phyloP scores from a whole-genome alignment of 2,888 invertebrate species.

The Morinoia aosen region DNA sequence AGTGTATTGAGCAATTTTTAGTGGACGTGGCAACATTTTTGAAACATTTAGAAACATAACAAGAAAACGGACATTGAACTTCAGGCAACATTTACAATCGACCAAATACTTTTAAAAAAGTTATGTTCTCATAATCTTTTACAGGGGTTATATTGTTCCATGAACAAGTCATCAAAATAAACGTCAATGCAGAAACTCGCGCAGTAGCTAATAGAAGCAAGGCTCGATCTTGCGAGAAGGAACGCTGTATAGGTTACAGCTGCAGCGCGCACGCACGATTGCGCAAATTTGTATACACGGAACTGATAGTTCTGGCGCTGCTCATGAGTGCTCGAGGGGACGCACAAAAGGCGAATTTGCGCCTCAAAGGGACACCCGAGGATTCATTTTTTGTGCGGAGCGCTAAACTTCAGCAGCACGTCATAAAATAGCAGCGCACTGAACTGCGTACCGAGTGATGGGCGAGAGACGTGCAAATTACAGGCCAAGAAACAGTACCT shows the following conservation, averaged over 20 bases:
- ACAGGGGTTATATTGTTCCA: not conserved
- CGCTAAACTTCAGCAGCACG: not conserved
- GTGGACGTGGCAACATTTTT: too few relatives aligned
- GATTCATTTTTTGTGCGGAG: not conserved
- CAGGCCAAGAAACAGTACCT: not conserved
- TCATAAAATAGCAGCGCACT: not conserved
- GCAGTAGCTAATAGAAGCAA: not conserved
- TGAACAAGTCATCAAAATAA: not conserved
- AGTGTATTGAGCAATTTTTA: not conserved
- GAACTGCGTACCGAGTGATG: not conserved
- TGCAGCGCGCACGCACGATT: conserved; percentile 14
- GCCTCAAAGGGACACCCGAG: conserved; percentile 8
- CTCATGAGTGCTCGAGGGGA: conserved; percentile 15
- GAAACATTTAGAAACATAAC: too few relatives aligned
- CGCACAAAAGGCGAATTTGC: conserved; percentile 30
- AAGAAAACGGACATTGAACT: not conserved
- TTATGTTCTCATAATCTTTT: not conserved
- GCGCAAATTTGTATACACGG: not conserved
- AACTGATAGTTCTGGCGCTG: not conserved
- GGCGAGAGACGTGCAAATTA: not conserved
- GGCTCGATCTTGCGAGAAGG: not conserved
- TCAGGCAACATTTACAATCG: too few relatives aligned
- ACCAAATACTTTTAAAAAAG: not conserved
- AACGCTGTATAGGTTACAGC: conserved; percentile 20
- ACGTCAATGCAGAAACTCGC: not conserved